Percentiles rank a stretch among this genome's conserved stretches.
phyloP scores from a whole-genome alignment of 2,888 invertebrate species.

The Elysia crispata region DNA sequence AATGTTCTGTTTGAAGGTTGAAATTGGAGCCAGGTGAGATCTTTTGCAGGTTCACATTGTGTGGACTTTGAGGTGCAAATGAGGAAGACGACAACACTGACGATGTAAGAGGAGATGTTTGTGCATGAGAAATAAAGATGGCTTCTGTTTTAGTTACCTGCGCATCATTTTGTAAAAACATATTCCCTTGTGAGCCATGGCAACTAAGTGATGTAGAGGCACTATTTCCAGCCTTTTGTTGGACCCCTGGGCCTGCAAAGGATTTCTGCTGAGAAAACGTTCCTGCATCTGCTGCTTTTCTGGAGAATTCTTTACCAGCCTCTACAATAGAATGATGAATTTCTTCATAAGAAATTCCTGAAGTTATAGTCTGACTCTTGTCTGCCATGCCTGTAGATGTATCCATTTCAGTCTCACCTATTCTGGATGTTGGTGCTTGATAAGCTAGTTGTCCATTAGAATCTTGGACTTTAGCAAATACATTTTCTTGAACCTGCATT shows the following conservation, averaged over 20 bases:
- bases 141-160: no score
- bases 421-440: not conserved
- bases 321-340: conserved; percentile 46
- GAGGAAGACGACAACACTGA: not conserved
- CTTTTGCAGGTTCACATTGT: no score
- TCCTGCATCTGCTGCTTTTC: not conserved
- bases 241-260: not conserved
- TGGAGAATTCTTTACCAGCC: conserved; percentile 33
- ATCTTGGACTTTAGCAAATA: conserved; percentile 6
- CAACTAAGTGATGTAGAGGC: not conserved
- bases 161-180: no score
- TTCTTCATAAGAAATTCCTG: conserved; percentile 40
- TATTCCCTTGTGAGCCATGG: no score
- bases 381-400: conserved; percentile 29
- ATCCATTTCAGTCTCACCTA: conserved; percentile 43
- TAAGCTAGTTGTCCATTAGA: not conserved
- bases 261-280: not conserved
- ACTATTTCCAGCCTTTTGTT: not conserved
- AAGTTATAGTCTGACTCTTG: not conserved
- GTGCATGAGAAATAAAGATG: not conserved
- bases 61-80: no score
- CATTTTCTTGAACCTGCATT: conserved; percentile 41
- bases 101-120: not conserved
- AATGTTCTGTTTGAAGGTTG: not conserved
- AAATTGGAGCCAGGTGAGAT: not conserved